A percentile compares a stretch with the other conserved stretches of the same genome.
Conservation (phyloP, 1,140 invertebrate species). For the Rhizoglyphus robini region DNA sequence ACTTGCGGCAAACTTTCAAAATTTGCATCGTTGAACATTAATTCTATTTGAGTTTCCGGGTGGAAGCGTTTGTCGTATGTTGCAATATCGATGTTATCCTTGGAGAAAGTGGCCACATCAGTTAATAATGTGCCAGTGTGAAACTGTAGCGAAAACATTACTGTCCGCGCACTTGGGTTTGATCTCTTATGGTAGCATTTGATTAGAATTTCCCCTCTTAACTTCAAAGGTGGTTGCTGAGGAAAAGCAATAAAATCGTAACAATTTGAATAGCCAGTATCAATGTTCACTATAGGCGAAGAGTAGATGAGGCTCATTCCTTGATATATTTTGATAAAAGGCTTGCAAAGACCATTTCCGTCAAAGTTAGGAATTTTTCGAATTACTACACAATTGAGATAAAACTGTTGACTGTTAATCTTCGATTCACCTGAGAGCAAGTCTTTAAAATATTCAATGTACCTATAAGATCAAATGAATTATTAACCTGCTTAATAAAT, state of each 20-base stretch:
- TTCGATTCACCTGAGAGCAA: slow-evolving; percentile 67
- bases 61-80: slow-evolving; percentile 49
- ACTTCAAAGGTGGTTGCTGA: slow-evolving; percentile 50
- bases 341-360: slow-evolving; percentile 42
- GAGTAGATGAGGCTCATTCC: slow-evolving; percentile 75
- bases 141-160: slow-evolving; percentile 69
- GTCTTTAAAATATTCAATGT: slow-evolving; percentile 76
- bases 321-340: slow-evolving; percentile 50
- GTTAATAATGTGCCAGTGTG: slow-evolving; percentile 79
- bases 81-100: slow-evolving; percentile 69
- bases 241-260: slow-evolving; percentile 36
- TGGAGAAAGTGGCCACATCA: slow-evolving; percentile 63
- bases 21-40: slow-evolving; percentile 21
- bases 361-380: slow-evolving; percentile 65
- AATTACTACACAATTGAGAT: slow-evolving; percentile 70
- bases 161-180: slow-evolving; percentile 36
- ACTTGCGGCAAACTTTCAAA: too few species aligned
- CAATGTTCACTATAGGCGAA: slow-evolving; percentile 40
- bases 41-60: slow-evolving; percentile 58
- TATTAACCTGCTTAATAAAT: neutral
- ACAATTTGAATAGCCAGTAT: slow-evolving; percentile 21
- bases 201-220: slow-evolving; percentile 73
- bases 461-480: slow-evolving; percentile 42
- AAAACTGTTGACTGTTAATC: slow-evolving; percentile 70
- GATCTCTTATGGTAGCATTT: slow-evolving; percentile 64